Conservation (phyloP, 2,888 invertebrate species). For the Glomeris marginata region DNA sequence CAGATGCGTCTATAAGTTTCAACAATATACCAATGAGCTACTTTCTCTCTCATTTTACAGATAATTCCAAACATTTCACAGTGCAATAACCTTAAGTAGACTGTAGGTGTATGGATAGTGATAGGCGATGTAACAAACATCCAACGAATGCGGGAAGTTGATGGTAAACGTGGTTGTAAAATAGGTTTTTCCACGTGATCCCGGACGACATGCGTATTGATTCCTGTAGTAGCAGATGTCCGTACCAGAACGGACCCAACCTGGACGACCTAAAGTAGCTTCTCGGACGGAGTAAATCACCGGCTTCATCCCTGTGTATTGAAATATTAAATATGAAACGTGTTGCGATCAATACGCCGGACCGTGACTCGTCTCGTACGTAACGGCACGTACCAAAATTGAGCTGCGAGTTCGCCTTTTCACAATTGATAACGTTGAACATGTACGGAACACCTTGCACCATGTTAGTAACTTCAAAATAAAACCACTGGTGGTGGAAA, state of each 20-base stretch:
- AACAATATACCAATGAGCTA: not conserved
- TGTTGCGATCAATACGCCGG: too few species aligned
- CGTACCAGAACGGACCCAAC: conserved; percentile 56
- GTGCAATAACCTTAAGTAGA: conserved; percentile 45
- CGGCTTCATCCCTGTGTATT: conserved; percentile 73
- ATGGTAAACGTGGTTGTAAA: conserved; percentile 65
- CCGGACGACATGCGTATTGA: conserved; percentile 32
- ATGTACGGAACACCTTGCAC: conserved; percentile 49
- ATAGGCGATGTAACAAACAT: conserved; percentile 71
- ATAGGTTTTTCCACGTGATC: conserved; percentile 37
- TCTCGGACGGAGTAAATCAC: conserved; percentile 68
- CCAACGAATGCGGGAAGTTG: conserved; percentile 53
- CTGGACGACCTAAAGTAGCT: conserved; percentile 32
- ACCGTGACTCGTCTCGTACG: too few species aligned
- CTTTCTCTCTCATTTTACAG: not conserved
- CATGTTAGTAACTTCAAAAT: conserved; percentile 71
- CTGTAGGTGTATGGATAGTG: conserved; percentile 77
- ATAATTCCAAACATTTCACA: conserved; percentile 9
- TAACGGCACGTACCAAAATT: conserved; percentile 44
- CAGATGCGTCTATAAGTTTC: conserved; percentile 42
- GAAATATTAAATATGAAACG: too few species aligned
- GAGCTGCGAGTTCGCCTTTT: conserved; percentile 72
- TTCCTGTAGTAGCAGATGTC: conserved; percentile 73
- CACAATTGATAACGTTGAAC: conserved; percentile 76
- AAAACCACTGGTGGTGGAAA: conserved; percentile 75